These are phyloP conservation scores for Tenthredo notha DNA, from an alignment of 2,888 invertebrate genomes.

Conservation along the genomic window DNA sequence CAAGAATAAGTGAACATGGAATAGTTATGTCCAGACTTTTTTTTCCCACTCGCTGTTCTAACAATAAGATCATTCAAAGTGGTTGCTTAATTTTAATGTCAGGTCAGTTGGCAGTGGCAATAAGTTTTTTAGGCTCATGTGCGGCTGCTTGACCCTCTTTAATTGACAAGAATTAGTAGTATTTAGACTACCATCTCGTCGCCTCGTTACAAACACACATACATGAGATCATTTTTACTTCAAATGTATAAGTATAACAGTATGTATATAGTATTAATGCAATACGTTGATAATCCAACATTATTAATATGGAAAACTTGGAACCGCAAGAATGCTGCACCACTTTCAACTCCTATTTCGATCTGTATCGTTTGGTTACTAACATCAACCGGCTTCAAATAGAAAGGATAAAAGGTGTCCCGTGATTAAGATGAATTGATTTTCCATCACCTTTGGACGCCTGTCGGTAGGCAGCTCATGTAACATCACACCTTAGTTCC, in stretches of 20 bases:
- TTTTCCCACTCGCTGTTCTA: not conserved
- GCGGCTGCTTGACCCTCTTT: constrained; percentile 36
- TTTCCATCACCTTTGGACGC: not conserved
- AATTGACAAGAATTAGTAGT: constrained; percentile 45
- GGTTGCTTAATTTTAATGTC: constrained; percentile 16
- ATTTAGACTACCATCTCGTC: constrained; percentile 8
- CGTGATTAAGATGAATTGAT: constrained; percentile 13
- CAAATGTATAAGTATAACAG: not conserved
- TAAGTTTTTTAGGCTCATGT: constrained; percentile 34
- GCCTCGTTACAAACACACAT: not conserved
- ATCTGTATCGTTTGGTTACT: not conserved
- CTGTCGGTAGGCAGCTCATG: constrained; percentile 12
- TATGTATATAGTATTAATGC: not conserved
- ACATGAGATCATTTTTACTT: not conserved
- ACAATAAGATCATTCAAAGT: not conserved
- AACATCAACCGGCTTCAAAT: not conserved
- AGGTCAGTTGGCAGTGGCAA: constrained; percentile 25
- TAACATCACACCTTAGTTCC: not conserved
- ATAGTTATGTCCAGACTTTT: not conserved
- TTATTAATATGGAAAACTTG: not conserved
- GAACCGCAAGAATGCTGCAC: constrained; percentile 7
- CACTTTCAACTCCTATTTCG: not conserved
- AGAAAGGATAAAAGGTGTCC: not conserved
- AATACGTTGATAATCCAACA: not conserved
- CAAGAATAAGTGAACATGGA: not conserved